Evolutionary conservation across 30 jellyfish, hydroid and myxozoan species (phyloP), one percentile per base, ranked within the genome.

Genomic region (Haliclystus octoradiatus): DNA sequence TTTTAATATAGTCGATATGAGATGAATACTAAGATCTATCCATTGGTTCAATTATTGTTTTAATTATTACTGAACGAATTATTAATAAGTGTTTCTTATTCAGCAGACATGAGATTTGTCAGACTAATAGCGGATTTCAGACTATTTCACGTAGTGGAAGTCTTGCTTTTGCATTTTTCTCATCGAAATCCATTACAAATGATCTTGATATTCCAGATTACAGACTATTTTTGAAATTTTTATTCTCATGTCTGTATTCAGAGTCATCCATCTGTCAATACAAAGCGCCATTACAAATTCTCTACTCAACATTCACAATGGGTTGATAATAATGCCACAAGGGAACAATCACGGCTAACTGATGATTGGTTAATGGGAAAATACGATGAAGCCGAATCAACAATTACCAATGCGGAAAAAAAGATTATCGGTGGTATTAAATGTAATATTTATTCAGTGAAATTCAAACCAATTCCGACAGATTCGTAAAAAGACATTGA

Each of bases 301-400:
- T 49, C 66, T 47, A 40, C 28, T 12, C 49, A 68, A 19, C 94
- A 80, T 57, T 76, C 75, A 40, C 81, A 76, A 32, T 88, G 97
- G 97, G 62, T 88, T 75, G 83, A 80, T 51, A 90, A 80, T 13
- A 88, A 88, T 35, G 85, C 84, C 50, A 73, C 94, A 66, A 84
- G 97, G 51, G 97, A 88, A 31, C 97, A 80, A 60, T 46, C 93
- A 26, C 85, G 75, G 50, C 52, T 31, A 62, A 63, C 93, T 0
- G 97, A 88, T 28, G 94, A 79, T 50, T 88, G 97, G 97, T 67
- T 88, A 65, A 29, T 65, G 60, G 97, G 97, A 19, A 80, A 80
- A 61, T 52, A 63, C 12, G 97, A 88, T 2, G 94, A 88, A 2
- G 19, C 74, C 72, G 49, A 68, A 34, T 91, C 97, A 28, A 76